These are phyloP conservation scores for Gavia stellata DNA, from an alignment of 2,113 vertebrate genomes.

Conservation along the genomic window DNA sequence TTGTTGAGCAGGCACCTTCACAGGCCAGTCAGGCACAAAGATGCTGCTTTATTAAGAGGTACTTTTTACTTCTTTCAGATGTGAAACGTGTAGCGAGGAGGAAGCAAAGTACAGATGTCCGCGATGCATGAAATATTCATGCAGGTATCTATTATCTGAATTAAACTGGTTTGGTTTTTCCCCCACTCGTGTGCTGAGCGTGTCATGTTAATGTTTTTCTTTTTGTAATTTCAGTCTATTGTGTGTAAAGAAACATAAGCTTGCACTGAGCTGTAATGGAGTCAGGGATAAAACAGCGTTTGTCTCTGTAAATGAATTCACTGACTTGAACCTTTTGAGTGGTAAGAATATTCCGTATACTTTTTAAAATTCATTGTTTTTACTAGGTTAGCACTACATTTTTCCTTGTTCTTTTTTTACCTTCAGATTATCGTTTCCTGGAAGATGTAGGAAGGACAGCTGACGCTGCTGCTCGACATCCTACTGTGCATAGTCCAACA, in stretches of 20 bases:
- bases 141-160: constrained; percentile 78
- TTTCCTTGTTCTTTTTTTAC: neutral
- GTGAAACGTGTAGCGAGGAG: constrained; percentile 81
- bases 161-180: neutral
- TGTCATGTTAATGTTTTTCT: neutral
- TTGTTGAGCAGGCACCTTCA: neutral
- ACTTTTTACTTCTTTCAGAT: constrained; percentile 71
- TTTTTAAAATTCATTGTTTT: neutral
- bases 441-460: constrained; percentile 89
- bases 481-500: constrained; percentile 53
- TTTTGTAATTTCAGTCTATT: constrained; percentile 72
- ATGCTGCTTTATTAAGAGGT: neutral
- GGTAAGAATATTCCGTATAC: constrained; percentile 72
- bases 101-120: constrained; percentile 93
- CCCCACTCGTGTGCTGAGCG: rapidly evolving
- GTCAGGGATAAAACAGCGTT: constrained; percentile 88
- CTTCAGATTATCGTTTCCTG: constrained; percentile 91
- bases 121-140: constrained; percentile 83
- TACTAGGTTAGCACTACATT: neutral
- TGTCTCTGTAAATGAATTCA: constrained; percentile 81
- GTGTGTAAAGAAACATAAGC: constrained; percentile 93
- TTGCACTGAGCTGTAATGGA: constrained; percentile 80
- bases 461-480: constrained; percentile 82
- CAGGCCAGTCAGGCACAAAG: neutral
- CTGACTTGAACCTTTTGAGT: constrained; percentile 87